Evolutionary conservation across 1,140 invertebrate species (phyloP), one percentile per base, ranked within the genome.

Genomic region (Amphibalanus amphitrite): DNA sequence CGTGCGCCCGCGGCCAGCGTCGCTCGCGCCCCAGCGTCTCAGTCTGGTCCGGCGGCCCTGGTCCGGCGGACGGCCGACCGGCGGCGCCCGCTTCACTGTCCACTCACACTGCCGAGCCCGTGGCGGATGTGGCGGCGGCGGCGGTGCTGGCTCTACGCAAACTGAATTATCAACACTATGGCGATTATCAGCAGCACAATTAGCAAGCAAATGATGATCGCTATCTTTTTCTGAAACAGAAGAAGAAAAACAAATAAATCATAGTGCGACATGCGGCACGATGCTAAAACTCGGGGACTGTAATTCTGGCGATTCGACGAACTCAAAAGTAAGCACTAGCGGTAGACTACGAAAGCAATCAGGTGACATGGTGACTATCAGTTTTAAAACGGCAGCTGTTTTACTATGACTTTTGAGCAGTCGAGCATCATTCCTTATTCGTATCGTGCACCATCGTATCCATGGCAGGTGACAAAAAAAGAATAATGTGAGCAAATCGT

Each of bases 121-220:
- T 15, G 33, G 47, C 47, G 10, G 47, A 59, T 1, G 13, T 20
- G 47, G 47, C 47, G 10, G 13, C 13, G 10, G 13, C 13, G 10
- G 13, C 47, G 47, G 13, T 20, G 47, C 10, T 59, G 13, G 20
- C 47, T 59, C 65, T 67, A 67, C 28, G 65, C 28, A 26, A 67
- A 67, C 28, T 67, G 65, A 10, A 28, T 28, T 26, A 67, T 67
- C 10, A 67, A 28, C 10, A 67, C 28, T 26, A 67, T 67, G 65
- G 65, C 28, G 65, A 67, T 28, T 8, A 67, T 67, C 65, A 67
- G 23, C 28, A 28, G 3, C n/a, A 67, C 26, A 10, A 67, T 17
- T 26, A 67, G n/a, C n/a, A 67, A 28, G 23, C 65, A 67, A 67
- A 67, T 67, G 65, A 67, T 67, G 65, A 67, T 67, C 28, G 65